phyloP scores from a whole-genome alignment of 1,140 invertebrate species.

The Tetramorium alpestre region DNA sequence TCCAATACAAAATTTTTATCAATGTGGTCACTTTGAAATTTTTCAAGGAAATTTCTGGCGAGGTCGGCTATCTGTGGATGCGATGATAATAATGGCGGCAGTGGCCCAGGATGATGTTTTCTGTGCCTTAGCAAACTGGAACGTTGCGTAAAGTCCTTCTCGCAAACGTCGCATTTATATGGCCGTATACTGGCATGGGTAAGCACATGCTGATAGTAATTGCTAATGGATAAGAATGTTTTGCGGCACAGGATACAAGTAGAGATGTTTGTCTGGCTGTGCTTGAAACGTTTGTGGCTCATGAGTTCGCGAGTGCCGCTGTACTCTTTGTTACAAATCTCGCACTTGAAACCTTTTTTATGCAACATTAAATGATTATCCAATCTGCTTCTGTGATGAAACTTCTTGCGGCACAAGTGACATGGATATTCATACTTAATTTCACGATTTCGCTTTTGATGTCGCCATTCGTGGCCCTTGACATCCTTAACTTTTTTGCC shows the following conservation, averaged over 20 bases:
- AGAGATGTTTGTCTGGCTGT: constrained; percentile 83
- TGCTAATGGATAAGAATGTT: constrained; percentile 72
- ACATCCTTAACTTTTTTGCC: constrained; percentile 74
- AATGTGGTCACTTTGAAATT: constrained; percentile 57
- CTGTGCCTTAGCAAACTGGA: constrained; percentile 69
- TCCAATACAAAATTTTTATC: constrained; percentile 33
- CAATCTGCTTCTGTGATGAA: constrained; percentile 81
- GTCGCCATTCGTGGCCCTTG: constrained; percentile 77
- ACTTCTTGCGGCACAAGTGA: constrained; percentile 84
- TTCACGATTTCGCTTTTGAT: constrained; percentile 69
- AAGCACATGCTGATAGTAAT: constrained; percentile 86
- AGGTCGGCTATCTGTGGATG: constrained; percentile 75
- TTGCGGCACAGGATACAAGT: constrained; percentile 86
- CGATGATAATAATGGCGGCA: constrained; percentile 51
- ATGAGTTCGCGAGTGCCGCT: constrained; percentile 79
- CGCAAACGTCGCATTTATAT: constrained; percentile 86
- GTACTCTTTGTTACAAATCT: constrained; percentile 78
- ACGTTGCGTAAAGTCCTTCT: constrained; percentile 76
- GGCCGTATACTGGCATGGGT: constrained; percentile 89
- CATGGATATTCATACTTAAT: constrained; percentile 80
- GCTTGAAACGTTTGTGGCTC: constrained; percentile 86
- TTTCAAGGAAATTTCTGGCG: constrained; percentile 66
- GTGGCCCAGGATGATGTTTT: constrained; percentile 63
- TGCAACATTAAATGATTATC: constrained; percentile 85
- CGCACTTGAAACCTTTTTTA: constrained; percentile 76